Percentiles rank a stretch among this genome's conserved stretches.
phyloP scores from a whole-genome alignment of 2,113 vertebrate species.

The Piaya cayana region DNA sequence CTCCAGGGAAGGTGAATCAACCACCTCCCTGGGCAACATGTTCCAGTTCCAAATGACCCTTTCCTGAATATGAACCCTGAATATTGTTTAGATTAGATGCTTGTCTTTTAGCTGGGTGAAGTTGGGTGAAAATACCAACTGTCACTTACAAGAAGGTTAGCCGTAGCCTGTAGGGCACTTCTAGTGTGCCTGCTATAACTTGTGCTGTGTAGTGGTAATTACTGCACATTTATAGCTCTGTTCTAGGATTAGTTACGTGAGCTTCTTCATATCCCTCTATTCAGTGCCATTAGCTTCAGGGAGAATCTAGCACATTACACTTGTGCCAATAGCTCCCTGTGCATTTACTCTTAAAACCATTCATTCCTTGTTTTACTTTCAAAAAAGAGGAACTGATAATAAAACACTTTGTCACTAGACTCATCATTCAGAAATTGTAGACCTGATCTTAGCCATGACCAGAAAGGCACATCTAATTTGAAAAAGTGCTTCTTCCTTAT shows the following conservation, averaged over 20 bases:
- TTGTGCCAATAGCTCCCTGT: background rate
- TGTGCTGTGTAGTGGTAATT: constrained; percentile 10
- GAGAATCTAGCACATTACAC: background rate
- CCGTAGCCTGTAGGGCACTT: background rate
- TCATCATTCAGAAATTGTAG: background rate
- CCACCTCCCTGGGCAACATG: too few relatives aligned
- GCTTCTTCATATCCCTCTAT: background rate
- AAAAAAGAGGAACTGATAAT: background rate
- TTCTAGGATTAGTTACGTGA: constrained; percentile 32
- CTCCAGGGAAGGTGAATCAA: too few relatives aligned
- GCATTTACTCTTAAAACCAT: background rate
- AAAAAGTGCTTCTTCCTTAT: background rate
- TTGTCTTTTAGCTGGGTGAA: background rate
- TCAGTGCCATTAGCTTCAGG: constrained; percentile 26
- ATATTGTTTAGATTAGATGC: background rate
- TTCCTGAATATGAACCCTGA: too few relatives aligned
- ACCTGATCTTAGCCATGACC: background rate
- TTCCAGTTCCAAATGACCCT: too few relatives aligned
- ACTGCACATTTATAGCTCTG: background rate
- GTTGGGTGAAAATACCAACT: background rate
- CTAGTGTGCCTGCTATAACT: background rate
- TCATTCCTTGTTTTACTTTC: background rate
- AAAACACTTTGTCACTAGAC: background rate
- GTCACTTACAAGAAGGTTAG: background rate
- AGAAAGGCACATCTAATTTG: background rate